These are phyloP conservation scores for Heliothis subflexa DNA, from an alignment of 1,140 invertebrate genomes.

Conservation along the genomic window DNA sequence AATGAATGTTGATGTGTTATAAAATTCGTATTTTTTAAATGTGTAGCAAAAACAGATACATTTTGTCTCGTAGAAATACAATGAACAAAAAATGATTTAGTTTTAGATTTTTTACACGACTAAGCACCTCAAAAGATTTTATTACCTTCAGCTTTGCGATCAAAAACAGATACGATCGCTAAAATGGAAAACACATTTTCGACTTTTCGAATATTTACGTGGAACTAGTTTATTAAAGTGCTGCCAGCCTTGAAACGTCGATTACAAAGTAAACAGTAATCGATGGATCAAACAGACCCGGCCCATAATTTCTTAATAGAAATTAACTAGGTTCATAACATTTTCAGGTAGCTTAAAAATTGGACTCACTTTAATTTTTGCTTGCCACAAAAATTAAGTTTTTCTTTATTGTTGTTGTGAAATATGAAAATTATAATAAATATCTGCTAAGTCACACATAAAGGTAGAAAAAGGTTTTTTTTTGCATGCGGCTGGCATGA, in stretches of 20 bases:
- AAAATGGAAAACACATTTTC: background rate
- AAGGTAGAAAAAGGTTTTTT: no score
- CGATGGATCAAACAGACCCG: constrained; percentile 43
- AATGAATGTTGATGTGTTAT: no score
- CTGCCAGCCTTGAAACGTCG: constrained; percentile 35
- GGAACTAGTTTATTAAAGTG: constrained; percentile 36
- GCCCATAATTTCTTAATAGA: constrained; percentile 1
- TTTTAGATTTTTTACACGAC: background rate
- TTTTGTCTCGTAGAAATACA: no score
- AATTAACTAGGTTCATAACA: constrained; percentile 2
- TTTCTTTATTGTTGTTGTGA: no score
- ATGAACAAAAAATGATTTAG: no score
- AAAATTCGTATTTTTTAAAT: no score
- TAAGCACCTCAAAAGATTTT: background rate
- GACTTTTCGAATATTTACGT: background rate
- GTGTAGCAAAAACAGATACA: no score
- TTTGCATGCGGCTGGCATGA: no score
- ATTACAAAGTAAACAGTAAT: constrained; percentile 44
- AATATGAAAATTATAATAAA: no score
- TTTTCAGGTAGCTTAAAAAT: background rate
- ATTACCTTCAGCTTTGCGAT: background rate
- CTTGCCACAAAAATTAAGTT: no score
- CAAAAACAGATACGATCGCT: background rate
- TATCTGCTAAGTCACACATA: no score
- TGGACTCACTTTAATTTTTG: no score